phyloP scores from a whole-genome alignment of 2,888 invertebrate species.

The Biston betularia region DNA sequence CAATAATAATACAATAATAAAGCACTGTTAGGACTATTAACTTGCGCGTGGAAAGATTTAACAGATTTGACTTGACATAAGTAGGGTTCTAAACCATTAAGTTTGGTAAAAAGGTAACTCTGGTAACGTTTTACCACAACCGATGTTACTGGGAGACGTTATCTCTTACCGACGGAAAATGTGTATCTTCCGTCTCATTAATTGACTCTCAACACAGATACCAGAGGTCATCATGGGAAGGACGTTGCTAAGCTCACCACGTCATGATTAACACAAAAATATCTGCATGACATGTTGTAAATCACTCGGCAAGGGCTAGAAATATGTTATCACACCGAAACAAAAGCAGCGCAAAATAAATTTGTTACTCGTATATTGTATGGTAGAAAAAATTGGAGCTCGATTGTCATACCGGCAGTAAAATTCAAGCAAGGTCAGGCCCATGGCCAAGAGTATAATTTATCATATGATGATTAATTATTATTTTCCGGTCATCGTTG shows the following conservation, averaged over 20 bases:
- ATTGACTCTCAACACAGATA: no score
- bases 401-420: constrained; percentile 40
- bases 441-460: constrained; percentile 45
- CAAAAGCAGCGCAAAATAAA: constrained; percentile 28
- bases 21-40: no score
- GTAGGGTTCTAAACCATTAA: no score
- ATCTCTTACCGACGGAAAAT: no score
- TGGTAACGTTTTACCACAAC: no score
- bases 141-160: no score
- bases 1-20: no score
- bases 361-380: constrained; percentile 30
- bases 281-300: constrained; percentile 15
- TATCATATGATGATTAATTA: constrained; percentile 45
- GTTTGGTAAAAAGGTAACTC: no score
- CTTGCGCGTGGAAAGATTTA: no score
- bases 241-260: neutral
- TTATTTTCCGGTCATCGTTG: constrained; percentile 44
- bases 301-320: constrained; percentile 16
- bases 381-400: constrained; percentile 37
- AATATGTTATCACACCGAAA: constrained; percentile 28
- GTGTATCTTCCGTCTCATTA: no score
- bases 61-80: no score
- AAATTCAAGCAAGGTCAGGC: constrained; percentile 39
- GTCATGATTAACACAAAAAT: constrained; percentile 2
- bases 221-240: no score